A percentile compares a stretch with the other conserved stretches of the same genome.
Evolutionary conservation across 1,140 invertebrate species (phyloP).

Genomic region (Cyclina sinensis): DNA sequence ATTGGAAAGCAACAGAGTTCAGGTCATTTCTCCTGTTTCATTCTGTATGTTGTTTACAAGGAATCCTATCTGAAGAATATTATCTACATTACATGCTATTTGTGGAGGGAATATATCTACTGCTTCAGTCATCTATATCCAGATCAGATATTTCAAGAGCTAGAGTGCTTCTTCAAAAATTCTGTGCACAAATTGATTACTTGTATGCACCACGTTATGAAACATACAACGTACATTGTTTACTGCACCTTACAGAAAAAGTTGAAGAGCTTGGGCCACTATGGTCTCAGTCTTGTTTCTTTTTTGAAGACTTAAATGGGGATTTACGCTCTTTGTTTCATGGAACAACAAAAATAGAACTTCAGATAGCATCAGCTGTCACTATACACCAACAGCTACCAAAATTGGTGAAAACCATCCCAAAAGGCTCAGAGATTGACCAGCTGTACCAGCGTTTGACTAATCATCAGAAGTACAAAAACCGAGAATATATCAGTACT

Average conservation of each 20-base stretch:
- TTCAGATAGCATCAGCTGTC: slow-evolving; percentile 8
- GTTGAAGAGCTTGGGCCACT: too few relatives aligned
- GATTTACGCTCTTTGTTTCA: too few relatives aligned
- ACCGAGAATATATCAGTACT: slow-evolving; percentile 1
- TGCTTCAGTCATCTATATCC: background rate
- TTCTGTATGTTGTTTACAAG: background rate
- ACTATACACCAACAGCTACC: slow-evolving; percentile 13
- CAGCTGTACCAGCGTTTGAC: slow-evolving; percentile 16
- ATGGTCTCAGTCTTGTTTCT: too few relatives aligned
- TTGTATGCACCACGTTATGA: too few relatives aligned
- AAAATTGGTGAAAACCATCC: background rate
- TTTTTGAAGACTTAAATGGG: too few relatives aligned
- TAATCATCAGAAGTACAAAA: background rate
- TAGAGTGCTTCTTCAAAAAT: slow-evolving; percentile 23
- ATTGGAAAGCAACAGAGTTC: background rate
- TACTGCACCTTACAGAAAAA: too few relatives aligned
- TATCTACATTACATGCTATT: too few relatives aligned
- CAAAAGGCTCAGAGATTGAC: slow-evolving; percentile 4
- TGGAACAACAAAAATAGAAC: too few relatives aligned
- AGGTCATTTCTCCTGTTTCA: background rate
- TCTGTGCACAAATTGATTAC: slow-evolving; percentile 32
- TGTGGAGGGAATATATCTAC: background rate
- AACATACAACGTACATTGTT: too few relatives aligned
- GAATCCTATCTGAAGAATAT: background rate
- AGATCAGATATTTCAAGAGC: slow-evolving; percentile 30